These are phyloP conservation scores for Trilocha varians DNA, from an alignment of 2,888 invertebrate species.

Conservation along the genomic window DNA sequence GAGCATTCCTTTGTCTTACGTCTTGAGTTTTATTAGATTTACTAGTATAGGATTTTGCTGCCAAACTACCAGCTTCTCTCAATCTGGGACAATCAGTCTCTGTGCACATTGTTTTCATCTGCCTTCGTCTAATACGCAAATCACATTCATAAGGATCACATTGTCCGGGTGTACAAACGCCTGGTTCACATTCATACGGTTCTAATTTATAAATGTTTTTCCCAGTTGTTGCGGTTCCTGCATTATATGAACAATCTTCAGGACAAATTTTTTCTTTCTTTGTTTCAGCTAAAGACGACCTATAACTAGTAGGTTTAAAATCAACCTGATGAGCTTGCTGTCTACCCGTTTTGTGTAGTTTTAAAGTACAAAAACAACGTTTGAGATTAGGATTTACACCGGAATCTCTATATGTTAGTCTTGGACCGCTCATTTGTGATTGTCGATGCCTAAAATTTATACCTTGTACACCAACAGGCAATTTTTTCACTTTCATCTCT, in stretches of 20 bases:
- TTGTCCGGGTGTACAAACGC: constrained; percentile 25
- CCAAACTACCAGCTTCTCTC: neutral
- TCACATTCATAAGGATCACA: constrained; percentile 21
- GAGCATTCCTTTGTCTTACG: neutral
- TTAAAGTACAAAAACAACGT: constrained; percentile 31
- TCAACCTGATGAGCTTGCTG: constrained; percentile 9
- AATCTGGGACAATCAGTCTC: neutral
- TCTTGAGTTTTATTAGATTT: neutral
- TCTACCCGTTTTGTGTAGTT: constrained; percentile 20
- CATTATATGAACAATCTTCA: constrained; percentile 1
- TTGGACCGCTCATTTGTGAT: constrained; percentile 1
- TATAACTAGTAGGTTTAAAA: constrained; percentile 10
- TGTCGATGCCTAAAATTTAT: constrained; percentile 1
- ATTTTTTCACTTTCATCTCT: neutral
- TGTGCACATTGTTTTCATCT: constrained; percentile 8
- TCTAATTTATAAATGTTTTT: constrained; percentile 17
- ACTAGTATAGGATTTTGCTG: neutral
- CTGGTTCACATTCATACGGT: constrained; percentile 30
- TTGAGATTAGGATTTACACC: constrained; percentile 17
- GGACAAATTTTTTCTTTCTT: neutral
- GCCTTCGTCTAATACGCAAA: constrained; percentile 7
- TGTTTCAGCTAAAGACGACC: neutral
- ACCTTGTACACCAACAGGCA: neutral
- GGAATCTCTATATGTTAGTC: constrained; percentile 15
- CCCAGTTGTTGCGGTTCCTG: constrained; percentile 10